A percentile compares a stretch with the other conserved stretches of the same genome.
phyloP scores from a whole-genome alignment of 2,797 vertebrate species.

The Chloroceryle amazona region DNA sequence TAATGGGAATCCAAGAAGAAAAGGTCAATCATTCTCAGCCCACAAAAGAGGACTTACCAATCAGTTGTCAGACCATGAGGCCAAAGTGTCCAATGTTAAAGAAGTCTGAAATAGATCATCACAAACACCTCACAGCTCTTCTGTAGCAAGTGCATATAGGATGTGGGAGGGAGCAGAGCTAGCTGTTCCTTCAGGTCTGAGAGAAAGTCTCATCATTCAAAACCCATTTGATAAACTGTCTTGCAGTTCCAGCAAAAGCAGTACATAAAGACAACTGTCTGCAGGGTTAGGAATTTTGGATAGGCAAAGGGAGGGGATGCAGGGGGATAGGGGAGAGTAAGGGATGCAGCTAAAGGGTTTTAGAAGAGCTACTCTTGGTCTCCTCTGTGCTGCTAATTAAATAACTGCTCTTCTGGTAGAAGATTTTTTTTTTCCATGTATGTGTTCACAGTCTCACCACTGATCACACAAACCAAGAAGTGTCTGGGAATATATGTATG shows the following conservation, averaged over 20 bases:
- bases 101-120: slow-evolving; percentile 31
- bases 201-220: background rate
- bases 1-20: slow-evolving; percentile 51
- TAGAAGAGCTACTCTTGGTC: background rate
- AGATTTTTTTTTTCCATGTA: background rate
- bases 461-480: background rate
- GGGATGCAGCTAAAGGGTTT: background rate
- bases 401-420: background rate
- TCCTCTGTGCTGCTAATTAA: background rate
- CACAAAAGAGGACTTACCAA: slow-evolving; percentile 64
- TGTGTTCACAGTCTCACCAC: background rate
- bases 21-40: slow-evolving; percentile 70
- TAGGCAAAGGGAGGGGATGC: background rate
- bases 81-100: background rate
- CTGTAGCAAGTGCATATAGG: background rate
- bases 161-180: background rate
- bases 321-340: background rate
- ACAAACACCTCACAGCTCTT: background rate
- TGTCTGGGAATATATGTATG: fast-evolving
- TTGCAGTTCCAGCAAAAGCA: slow-evolving; percentile 27
- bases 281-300: background rate
- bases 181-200: slow-evolving; percentile 1
- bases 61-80: slow-evolving; percentile 49
- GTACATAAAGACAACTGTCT: background rate
- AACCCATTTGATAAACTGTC: slow-evolving; percentile 31